Evolutionary conservation across 1,140 invertebrate species (phyloP).

Genomic region (Dreissena polymorpha): DNA sequence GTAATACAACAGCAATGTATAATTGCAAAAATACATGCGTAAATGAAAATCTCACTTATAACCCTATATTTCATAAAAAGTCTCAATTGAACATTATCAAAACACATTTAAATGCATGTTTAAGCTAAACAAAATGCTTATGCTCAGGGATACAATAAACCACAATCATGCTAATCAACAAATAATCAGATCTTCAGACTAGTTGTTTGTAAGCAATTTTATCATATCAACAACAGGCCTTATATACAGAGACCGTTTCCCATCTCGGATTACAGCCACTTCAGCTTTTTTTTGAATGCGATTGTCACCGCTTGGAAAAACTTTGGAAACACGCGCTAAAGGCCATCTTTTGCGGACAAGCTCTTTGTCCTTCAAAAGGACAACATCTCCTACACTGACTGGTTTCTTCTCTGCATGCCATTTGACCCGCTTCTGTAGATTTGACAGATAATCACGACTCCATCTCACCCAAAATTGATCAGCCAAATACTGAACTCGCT

Average conservation of each 20-base stretch:
- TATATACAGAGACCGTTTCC: neutral
- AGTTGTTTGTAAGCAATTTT: too few relatives aligned
- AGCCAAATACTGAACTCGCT: too few relatives aligned
- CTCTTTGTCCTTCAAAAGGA: neutral
- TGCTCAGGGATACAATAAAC: too few relatives aligned
- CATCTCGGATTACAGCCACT: neutral
- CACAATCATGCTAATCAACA: too few relatives aligned
- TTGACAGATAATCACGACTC: neutral
- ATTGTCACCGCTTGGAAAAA: neutral
- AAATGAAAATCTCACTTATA: too few relatives aligned
- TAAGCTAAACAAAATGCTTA: too few relatives aligned
- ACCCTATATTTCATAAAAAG: too few relatives aligned
- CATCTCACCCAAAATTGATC: slow-evolving; percentile 2
- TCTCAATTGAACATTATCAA: too few relatives aligned
- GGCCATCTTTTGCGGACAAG: neutral
- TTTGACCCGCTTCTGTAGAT: neutral
- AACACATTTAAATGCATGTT: too few relatives aligned
- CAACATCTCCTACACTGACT: neutral
- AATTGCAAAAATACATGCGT: too few relatives aligned
- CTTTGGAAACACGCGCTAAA: neutral
- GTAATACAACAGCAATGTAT: too few relatives aligned
- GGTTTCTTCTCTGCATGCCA: neutral
- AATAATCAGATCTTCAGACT: too few relatives aligned
- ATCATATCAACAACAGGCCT: neutral
- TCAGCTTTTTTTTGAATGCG: neutral